These are phyloP conservation scores for Ctenomys sociabilis DNA, from an alignment of 2,113 vertebrate species.

Conservation along the genomic window DNA sequence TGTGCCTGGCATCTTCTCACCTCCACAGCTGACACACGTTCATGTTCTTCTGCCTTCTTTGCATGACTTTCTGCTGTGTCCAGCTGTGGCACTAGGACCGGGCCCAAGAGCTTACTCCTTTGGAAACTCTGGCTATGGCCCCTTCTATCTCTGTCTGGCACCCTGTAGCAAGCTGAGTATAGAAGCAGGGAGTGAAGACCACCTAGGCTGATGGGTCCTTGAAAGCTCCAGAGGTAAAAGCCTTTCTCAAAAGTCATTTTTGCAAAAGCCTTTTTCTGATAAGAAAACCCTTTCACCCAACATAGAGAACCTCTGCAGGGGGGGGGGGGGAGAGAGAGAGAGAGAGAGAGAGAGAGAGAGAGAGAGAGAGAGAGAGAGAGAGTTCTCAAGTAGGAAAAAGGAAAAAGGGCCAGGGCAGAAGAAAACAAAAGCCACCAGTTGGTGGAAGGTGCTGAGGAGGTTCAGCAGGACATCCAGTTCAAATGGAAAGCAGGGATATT, in stretches of 20 bases:
- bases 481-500: constrained; percentile 76
- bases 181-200: not conserved
- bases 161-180: not conserved
- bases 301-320: constrained; percentile 83
- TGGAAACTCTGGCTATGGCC: accelerated
- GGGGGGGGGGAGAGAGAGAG: not conserved
- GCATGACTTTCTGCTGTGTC: not conserved
- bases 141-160: not conserved
- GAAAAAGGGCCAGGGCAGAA: constrained; percentile 85
- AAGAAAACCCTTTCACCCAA: not conserved
- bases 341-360: too few species aligned
- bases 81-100: not conserved
- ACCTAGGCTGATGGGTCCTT: accelerated
- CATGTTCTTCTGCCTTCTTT: not conserved
- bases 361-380: constrained; percentile 67
- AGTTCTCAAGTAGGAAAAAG: constrained; percentile 86
- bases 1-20: not conserved
- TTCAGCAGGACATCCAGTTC: constrained; percentile 83
- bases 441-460: constrained; percentile 80
- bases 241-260: constrained; percentile 70
- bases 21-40: not conserved
- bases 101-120: not conserved
- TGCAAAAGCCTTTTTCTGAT: not conserved
- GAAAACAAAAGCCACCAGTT: constrained; percentile 84
- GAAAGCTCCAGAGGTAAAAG: not conserved